Evolutionary conservation across 1,140 invertebrate genomes (phyloP).

Genomic region (Formica selysi): DNA sequence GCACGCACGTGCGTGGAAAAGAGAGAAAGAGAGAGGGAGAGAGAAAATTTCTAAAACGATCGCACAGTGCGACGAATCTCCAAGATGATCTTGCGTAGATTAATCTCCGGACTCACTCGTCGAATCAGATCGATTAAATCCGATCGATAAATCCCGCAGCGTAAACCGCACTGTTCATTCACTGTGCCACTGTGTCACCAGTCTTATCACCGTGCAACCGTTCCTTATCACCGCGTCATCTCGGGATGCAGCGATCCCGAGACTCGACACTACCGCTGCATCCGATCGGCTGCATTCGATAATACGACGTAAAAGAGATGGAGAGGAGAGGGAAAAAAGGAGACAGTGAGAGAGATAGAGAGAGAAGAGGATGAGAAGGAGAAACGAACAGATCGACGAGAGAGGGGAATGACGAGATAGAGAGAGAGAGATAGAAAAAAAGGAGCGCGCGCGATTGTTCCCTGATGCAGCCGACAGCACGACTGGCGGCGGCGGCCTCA

Average conservation of each 20-base stretch:
- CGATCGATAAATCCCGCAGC: background rate
- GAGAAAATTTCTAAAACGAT: background rate
- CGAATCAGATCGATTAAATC: background rate
- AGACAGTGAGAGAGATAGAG: background rate
- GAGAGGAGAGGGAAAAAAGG: background rate
- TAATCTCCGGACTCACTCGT: slow-evolving; percentile 27
- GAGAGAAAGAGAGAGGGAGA: background rate
- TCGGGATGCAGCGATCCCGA: slow-evolving; percentile 15
- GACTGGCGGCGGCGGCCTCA: slow-evolving; percentile 80
- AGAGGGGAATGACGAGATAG: background rate
- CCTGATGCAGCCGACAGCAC: slow-evolving; percentile 83
- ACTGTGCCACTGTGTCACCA: slow-evolving; percentile 51
- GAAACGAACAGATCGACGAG: background rate
- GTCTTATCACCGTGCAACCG: slow-evolving; percentile 14
- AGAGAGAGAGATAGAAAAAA: background rate
- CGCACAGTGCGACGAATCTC: background rate
- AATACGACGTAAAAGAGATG: slow-evolving; percentile 2
- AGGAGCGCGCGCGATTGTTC: slow-evolving; percentile 61
- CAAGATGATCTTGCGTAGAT: background rate
- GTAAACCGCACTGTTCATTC: slow-evolving; percentile 30
- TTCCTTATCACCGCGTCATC: slow-evolving; percentile 40
- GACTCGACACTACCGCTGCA: background rate
- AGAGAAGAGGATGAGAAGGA: background rate
- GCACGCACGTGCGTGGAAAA: slow-evolving; percentile 32
- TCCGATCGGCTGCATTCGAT: slow-evolving; percentile 31